phyloP scores from a whole-genome alignment of 1,140 invertebrate species.

The Orius insidiosus region DNA sequence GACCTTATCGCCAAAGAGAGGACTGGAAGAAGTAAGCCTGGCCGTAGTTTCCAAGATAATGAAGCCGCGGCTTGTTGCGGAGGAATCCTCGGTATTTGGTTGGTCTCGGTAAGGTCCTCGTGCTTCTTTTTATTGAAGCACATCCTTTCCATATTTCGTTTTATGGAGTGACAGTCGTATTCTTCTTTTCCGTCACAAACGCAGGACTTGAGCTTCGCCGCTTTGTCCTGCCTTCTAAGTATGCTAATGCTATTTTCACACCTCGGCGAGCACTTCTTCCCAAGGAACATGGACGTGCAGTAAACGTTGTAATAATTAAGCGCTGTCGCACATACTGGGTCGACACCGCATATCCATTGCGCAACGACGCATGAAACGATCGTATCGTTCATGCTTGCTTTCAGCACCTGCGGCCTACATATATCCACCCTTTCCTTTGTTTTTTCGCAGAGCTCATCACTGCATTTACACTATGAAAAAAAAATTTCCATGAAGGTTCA shows the following conservation, averaged over 20 bases:
- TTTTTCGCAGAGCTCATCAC: conserved; percentile 52
- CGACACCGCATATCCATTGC: conserved; percentile 58
- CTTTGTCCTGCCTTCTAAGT: conserved; percentile 55
- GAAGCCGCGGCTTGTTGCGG: no score
- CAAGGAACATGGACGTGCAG: conserved; percentile 57
- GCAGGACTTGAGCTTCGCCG: conserved; percentile 55
- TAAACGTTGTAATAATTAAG: conserved; percentile 51
- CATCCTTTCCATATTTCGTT: conserved; percentile 48
- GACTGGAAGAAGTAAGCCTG: no score
- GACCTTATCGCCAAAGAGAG: no score
- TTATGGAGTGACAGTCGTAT: conserved; percentile 43
- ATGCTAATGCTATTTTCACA: conserved; percentile 65
- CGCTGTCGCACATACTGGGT: conserved; percentile 54
- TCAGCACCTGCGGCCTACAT: conserved; percentile 53
- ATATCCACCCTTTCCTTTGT: conserved; percentile 60
- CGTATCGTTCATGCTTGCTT: conserved; percentile 42
- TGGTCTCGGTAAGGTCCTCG: background rate
- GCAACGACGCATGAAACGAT: conserved; percentile 55
- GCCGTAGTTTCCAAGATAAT: no score
- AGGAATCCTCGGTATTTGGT: no score
- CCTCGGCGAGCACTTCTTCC: conserved; percentile 51
- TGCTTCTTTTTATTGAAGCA: conserved; percentile 40
- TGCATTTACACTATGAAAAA: conserved; percentile 34
- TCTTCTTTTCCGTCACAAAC: conserved; percentile 59
- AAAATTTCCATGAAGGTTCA: background rate